Percentiles rank a stretch among this genome's conserved stretches.
Evolutionary conservation across 2,113 vertebrate genomes (phyloP).

Genomic region (Ursus arctos): DNA sequence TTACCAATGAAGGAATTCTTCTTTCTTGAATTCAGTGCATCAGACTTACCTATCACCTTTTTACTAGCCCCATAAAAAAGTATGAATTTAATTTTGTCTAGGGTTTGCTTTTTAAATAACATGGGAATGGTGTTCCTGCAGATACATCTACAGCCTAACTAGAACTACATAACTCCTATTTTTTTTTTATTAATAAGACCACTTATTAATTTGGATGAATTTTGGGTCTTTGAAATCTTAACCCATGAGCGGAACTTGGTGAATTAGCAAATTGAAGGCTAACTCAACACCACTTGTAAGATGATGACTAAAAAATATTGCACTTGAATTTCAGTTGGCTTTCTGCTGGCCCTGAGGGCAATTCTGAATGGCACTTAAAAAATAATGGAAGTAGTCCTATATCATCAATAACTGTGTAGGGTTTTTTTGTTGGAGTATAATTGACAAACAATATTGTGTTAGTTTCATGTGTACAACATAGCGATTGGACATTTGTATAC

Average conservation of each 20-base stretch:
- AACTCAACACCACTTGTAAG: neutral
- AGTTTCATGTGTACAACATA: no score
- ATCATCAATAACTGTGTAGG: neutral
- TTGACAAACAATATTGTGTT: no score
- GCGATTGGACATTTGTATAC: no score
- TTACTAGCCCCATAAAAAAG: neutral
- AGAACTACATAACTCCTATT: neutral
- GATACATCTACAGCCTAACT: neutral
- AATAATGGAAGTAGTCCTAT: neutral
- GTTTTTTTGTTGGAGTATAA: neutral
- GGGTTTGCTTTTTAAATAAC: neutral
- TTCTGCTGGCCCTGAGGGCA: neutral
- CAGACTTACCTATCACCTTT: neutral
- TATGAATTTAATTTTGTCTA: neutral
- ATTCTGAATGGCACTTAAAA: neutral
- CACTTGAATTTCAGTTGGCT: neutral
- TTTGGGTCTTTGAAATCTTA: neutral
- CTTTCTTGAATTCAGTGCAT: neutral
- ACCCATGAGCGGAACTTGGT: neutral
- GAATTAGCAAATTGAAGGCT: neutral
- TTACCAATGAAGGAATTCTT: neutral
- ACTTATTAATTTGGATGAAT: neutral
- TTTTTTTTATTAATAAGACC: neutral
- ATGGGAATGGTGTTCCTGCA: neutral
- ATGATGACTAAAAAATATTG: neutral